Percentiles rank a stretch among this genome's conserved stretches.
phyloP scores from a whole-genome alignment of 2,888 invertebrate species.

The Drosophila melanosoma region DNA sequence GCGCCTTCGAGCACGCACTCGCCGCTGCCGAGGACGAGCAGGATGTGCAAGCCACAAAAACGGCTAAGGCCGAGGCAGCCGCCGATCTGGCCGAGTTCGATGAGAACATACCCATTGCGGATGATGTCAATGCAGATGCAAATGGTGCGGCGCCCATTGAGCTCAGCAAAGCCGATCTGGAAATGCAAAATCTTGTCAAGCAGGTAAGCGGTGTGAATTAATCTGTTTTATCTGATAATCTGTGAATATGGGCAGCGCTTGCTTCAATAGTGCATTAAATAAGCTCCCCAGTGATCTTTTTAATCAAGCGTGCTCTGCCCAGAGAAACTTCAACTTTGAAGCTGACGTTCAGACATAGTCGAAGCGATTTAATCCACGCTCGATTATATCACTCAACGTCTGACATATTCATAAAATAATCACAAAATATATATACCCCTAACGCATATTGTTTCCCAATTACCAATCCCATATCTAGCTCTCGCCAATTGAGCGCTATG shows the following conservation, averaged over 20 bases:
- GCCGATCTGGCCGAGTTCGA: slow-evolving; percentile 98
- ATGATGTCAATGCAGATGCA: slow-evolving; percentile 86
- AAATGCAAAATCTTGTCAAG: slow-evolving; percentile 89
- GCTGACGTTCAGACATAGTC: slow-evolving; percentile 85
- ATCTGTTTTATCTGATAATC: not conserved
- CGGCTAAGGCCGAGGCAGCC: slow-evolving; percentile 95
- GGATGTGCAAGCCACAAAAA: slow-evolving; percentile 95
- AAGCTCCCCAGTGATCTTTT: slow-evolving; percentile 31
- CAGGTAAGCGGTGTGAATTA: slow-evolving; percentile 86
- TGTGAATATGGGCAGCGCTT: slow-evolving; percentile 40
- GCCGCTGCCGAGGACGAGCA: slow-evolving; percentile 97
- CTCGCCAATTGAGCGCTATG: slow-evolving; percentile 97
- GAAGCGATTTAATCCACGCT: slow-evolving; percentile 72
- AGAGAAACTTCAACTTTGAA: slow-evolving; percentile 54
- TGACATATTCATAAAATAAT: slow-evolving; percentile 59
- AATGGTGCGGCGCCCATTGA: slow-evolving; percentile 84
- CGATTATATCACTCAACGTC: slow-evolving; percentile 85
- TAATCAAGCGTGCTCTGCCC: slow-evolving; percentile 51
- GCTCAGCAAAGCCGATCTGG: slow-evolving; percentile 90
- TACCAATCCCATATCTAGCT: slow-evolving; percentile 87
- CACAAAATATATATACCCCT: not conserved
- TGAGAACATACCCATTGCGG: slow-evolving; percentile 93
- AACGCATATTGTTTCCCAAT: not conserved
- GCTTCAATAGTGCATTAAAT: slow-evolving; percentile 32
- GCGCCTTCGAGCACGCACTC: slow-evolving; percentile 92